A percentile compares a stretch with the other conserved stretches of the same genome.
Evolutionary conservation across 2,888 invertebrate genomes (phyloP).

Genomic region (Cerastis rubricosa): DNA sequence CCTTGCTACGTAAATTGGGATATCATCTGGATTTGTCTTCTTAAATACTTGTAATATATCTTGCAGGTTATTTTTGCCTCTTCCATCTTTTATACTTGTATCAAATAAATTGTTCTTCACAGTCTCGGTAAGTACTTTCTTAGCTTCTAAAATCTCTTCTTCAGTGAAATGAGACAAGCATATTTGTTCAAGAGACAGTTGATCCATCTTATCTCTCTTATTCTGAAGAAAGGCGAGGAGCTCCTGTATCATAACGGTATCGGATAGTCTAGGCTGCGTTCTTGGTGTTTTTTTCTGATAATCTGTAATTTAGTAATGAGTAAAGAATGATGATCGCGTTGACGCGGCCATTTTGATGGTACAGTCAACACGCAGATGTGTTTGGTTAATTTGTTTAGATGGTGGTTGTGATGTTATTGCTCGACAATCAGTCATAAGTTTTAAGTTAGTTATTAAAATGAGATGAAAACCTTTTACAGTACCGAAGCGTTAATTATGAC

Average conservation of each 20-base stretch:
- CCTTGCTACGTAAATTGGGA: conserved; percentile 21
- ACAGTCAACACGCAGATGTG: not conserved
- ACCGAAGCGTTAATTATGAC: not conserved
- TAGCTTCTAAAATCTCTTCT: conserved; percentile 26
- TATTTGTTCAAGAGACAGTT: conserved; percentile 25
- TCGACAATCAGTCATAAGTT: too few species aligned
- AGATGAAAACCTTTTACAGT: not conserved
- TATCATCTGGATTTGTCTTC: not conserved
- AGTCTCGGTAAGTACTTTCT: not conserved
- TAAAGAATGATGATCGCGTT: conserved; percentile 18
- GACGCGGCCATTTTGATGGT: not conserved
- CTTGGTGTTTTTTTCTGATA: not conserved
- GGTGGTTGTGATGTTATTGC: too few species aligned
- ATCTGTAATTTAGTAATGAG: conserved; percentile 44
- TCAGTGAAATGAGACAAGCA: conserved; percentile 7
- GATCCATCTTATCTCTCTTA: conserved; percentile 28
- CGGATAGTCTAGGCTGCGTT: not conserved
- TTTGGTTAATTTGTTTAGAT: not conserved
- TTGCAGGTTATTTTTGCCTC: not conserved
- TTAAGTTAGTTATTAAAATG: too few species aligned
- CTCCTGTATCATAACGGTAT: conserved; percentile 29
- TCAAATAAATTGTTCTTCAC: not conserved
- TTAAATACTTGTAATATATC: conserved; percentile 24
- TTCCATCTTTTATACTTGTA: not conserved
- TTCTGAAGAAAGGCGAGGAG: conserved; percentile 44